Conservation (phyloP, 2,888 invertebrate species). For the Eugnorisma glareosa region DNA sequence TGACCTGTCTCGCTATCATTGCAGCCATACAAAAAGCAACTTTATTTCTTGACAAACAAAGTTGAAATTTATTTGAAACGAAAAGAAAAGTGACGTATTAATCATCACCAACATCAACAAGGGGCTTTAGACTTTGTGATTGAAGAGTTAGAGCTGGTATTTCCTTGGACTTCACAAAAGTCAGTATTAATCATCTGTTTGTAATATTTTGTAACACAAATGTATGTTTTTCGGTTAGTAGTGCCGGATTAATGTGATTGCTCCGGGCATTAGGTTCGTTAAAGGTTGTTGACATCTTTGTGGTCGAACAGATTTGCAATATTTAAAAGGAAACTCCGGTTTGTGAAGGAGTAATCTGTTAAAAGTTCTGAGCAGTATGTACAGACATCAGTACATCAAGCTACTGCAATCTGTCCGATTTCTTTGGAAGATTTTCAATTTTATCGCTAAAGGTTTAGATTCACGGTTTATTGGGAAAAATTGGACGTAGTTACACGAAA, state of each 20-base stretch:
- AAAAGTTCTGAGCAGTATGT: neutral
- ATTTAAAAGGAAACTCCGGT: neutral
- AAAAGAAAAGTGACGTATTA: conserved; percentile 30
- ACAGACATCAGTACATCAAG: too few relatives aligned
- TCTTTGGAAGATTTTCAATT: too few relatives aligned
- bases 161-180: conserved; percentile 26
- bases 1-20: conserved; percentile 50
- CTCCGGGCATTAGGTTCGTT: conserved; percentile 51
- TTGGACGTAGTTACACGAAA: too few relatives aligned
- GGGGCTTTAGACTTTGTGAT: conserved; percentile 33
- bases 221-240: conserved; percentile 85
- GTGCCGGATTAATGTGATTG: conserved; percentile 66
- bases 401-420: too few relatives aligned
- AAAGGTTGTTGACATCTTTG: conserved; percentile 64
- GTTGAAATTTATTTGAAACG: conserved; percentile 32
- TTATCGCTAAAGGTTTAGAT: too few relatives aligned
- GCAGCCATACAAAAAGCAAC: conserved; percentile 29
- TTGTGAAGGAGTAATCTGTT: neutral
- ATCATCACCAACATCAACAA: conserved; percentile 10
- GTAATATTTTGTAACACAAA: conserved; percentile 78
- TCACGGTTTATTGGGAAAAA: too few relatives aligned
- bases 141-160: conserved; percentile 39
- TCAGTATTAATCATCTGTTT: conserved; percentile 69
- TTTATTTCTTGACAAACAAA: conserved; percentile 20
- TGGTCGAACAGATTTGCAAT: conserved; percentile 28